Evolutionary conservation across 2,888 invertebrate genomes (phyloP).

Genomic region (Tipula unca): DNA sequence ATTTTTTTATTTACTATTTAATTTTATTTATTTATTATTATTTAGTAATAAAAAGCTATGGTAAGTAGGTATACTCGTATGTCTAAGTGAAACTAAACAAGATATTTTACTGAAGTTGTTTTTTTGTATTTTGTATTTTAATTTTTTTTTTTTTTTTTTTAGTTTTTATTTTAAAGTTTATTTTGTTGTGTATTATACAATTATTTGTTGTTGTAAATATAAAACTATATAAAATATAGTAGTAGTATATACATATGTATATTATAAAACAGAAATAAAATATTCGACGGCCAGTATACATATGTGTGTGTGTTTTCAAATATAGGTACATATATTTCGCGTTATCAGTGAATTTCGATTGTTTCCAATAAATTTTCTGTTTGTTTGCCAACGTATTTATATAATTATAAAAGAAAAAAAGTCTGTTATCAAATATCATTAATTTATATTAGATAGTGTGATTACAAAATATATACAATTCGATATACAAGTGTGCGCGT

Average conservation of each 20-base stretch:
- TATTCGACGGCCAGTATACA: not conserved
- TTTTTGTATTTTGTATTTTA: not conserved
- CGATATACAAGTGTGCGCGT: not conserved
- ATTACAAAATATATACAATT: not conserved
- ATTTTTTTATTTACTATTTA: not conserved
- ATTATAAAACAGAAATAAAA: not conserved
- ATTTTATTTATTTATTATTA: not conserved
- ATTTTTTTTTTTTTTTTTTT: not conserved
- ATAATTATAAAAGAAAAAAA: not conserved
- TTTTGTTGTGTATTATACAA: not conserved
- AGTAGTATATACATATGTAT: too few species aligned
- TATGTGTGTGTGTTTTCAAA: not conserved
- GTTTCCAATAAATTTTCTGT: not conserved
- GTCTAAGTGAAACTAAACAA: slow-evolving; percentile 16
- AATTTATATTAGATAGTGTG: not conserved
- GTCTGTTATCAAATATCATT: not conserved
- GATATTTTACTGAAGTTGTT: slow-evolving; percentile 16
- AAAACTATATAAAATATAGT: not conserved
- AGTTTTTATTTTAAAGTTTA: not conserved
- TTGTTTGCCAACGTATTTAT: not conserved
- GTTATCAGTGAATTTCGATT: not conserved
- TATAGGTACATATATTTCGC: not conserved
- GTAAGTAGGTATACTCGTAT: not conserved
- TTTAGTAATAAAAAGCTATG: not conserved
- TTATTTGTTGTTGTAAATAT: not conserved